Base-by-base conservation (phyloP, 1,140 invertebrate genomes). In the Hypothenemus hampei region DNA sequence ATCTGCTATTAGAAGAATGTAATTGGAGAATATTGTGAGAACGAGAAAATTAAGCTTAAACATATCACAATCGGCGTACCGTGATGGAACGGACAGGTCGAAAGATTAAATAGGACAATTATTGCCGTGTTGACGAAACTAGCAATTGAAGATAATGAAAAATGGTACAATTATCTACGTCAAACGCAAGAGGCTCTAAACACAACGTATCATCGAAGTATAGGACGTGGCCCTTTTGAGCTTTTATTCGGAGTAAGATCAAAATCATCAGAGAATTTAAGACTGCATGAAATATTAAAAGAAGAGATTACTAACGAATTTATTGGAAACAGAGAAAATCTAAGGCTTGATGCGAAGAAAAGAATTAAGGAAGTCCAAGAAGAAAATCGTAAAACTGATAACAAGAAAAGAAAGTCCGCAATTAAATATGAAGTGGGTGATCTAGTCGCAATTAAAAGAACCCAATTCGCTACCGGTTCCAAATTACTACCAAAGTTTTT, bases 181-280 rank as follows among this genome's bases (percentile, higher is more conserved):
- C 47, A 26, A 21, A 51, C 68, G 3, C 67, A 73, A 46, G 45
- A 59, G 43, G 49, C 46, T n/a, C 23, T 75, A 21, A 73, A 73
- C 46, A 58, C 44, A 3, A 69, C 68, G 0, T 65, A 46, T 13
- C 63, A 70, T 8, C 37, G 67, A 43, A 67, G 64, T 33, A 71
- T 67, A 1, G 60, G 58, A 4, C 58, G 13, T 0, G 64, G 66
- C 2, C 72, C 69, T 3, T 72, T 72, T 54, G 37, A 70, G 19
- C 4, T 74, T 6, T 19, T 73, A 10, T 50, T 63, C 24, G 67
- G 68, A 6, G 56, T 59, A 1, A 58, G 63, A 29, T 65, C 70
- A 55, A 59, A 50, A 52, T 33, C 18, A 6, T 57, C 43, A 13
- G 60, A 65, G 37, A 65, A 71, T 44, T 20, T 54, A 10, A 7